These are phyloP conservation scores for Tethya wilhelma DNA, from an alignment of 37 sponge, comb jelly and placozoan genomes.

Conservation along the genomic window DNA sequence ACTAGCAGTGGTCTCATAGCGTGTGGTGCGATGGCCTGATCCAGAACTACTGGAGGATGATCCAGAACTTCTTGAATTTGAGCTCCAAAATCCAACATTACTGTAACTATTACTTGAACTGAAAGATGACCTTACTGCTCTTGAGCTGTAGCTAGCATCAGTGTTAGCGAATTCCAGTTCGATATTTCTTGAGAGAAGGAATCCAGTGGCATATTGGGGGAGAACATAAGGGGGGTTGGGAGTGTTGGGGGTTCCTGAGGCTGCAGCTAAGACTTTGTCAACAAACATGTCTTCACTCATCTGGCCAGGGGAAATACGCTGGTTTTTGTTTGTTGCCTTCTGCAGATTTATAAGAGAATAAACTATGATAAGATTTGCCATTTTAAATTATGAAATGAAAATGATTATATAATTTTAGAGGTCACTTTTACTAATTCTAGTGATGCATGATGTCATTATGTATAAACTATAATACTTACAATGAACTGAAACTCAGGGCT, in stretches of 20 bases:
- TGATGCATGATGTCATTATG: no score
- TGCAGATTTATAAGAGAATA: no score
- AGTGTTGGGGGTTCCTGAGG: neutral
- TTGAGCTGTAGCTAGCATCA: neutral
- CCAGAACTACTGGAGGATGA: neutral
- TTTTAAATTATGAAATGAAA: no score
- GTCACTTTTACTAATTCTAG: no score
- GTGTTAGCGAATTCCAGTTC: conserved; percentile 1
- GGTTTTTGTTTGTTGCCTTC: no score
- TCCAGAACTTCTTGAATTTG: no score
- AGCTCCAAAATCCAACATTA: conserved; percentile 10
- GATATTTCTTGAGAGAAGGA: conserved; percentile 22
- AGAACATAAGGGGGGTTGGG: conserved; percentile 11
- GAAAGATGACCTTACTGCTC: neutral
- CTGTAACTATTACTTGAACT: neutral
- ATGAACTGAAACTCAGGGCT: conserved; percentile 11
- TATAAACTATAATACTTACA: no score
- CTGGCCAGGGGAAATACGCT: neutral
- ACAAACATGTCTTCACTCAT: conserved; percentile 1
- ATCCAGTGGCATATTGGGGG: conserved; percentile 26
- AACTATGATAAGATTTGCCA: no score
- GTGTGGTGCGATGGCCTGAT: neutral
- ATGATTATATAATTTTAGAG: no score
- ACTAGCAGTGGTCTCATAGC: neutral
- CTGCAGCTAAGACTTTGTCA: neutral